Percentiles rank a stretch among this genome's conserved stretches.
Evolutionary conservation across 2,797 vertebrate species (phyloP).

Genomic region (Aselliscus stoliczkanus): DNA sequence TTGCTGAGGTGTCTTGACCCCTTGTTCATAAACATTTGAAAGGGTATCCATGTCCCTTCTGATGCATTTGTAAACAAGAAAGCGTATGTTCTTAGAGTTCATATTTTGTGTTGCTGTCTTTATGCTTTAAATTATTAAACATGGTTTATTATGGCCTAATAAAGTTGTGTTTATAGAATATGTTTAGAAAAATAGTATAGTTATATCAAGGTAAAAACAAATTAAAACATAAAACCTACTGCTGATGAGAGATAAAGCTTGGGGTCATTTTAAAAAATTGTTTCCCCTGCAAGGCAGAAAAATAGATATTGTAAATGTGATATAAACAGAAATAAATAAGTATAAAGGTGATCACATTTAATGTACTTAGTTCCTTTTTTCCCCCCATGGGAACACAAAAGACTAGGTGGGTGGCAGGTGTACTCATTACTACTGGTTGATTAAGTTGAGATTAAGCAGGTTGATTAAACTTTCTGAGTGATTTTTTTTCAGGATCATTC

Average conservation of each 20-base stretch:
- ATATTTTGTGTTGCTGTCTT: constrained; percentile 29
- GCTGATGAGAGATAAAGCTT: neutral
- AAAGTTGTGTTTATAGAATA: neutral
- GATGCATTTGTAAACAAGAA: neutral
- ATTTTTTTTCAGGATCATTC: neutral
- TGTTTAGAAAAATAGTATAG: neutral
- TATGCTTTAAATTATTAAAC: constrained; percentile 30
- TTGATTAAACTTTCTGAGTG: neutral
- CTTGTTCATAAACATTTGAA: neutral
- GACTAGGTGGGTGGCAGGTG: neutral
- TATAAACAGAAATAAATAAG: neutral
- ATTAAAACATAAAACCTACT: neutral
- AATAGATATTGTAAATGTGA: neutral
- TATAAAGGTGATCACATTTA: neutral
- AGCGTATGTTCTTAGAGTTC: neutral
- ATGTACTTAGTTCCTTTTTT: neutral
- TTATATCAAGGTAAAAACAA: neutral
- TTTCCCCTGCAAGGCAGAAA: neutral
- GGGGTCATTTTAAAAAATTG: neutral
- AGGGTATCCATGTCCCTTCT: neutral
- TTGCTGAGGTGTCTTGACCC: neutral
- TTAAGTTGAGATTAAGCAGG: neutral
- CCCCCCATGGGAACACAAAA: neutral
- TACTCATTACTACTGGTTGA: neutral
- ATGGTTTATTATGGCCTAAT: constrained; percentile 49